Evolutionary conservation across 2,113 vertebrate genomes (phyloP), one percentile per base, ranked within the genome.

Genomic region (Apteryx mantelli): DNA sequence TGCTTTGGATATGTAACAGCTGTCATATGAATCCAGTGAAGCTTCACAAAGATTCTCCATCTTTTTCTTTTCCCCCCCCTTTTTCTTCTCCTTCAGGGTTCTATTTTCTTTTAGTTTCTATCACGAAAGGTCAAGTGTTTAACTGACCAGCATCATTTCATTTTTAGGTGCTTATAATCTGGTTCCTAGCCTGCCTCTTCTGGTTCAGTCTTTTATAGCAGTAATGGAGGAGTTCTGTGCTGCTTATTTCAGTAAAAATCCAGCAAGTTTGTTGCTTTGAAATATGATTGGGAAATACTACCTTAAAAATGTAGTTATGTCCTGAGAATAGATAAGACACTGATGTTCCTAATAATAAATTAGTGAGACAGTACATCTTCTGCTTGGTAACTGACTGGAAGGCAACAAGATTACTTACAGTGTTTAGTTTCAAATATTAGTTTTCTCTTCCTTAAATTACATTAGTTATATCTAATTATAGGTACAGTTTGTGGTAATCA

Each of bases 401-500:
- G 46, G 56, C 82, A 86, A 94, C 40, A 76, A 68, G 55, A 95
- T 89, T 94, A 92, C 79, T 93, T 90, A 83, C 77, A 94, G 92
- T 93, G 68, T 94, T 96, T 95, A 44, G 70, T 92, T 96, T 88
- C 76, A 96, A 96, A 89, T 95, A 95, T 89, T 89, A 71, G 14
- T 86, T 94, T 94, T 96, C 68, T 92, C 55, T 91, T 86, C 64
- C 76, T 85, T 79, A 91, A 86, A 96, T 94, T 97, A 53, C 20
- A 88, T 93, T 93, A 95, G 79, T 96, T 95, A 68, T 86, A 88
- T 82, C 56, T 96, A 97, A 98, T 96, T 96, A 95, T 85, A 96
- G 61, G 68, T 95, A 91, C 32, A 88, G 81, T 97, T 96, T 95
- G 64, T 82, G 38, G n/a, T 96, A 94, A 95, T 97, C 84, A 87